Base-by-base conservation (phyloP, 2,113 vertebrate genomes). In the Hucho hucho region DNA sequence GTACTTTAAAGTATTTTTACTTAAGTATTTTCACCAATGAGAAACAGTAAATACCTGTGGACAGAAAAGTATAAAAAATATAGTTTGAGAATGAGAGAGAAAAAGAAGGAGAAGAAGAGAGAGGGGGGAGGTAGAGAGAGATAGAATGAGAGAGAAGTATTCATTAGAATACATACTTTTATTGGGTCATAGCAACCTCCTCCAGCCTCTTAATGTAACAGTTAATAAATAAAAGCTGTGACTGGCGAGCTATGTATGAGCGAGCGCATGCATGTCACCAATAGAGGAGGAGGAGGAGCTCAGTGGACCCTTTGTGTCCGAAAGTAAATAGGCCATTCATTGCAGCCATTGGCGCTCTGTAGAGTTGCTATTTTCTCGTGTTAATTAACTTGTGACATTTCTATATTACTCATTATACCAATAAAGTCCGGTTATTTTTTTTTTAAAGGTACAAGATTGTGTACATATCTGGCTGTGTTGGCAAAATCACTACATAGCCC, bases 261-360 rank as follows among this genome's bases (percentile, higher is more conserved):
- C 78, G 75, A 61, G 73, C 75, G 73, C 43, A 46, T 46, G 9
- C 7, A 76, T 70, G 82, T 87, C 81, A 88, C 69, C 24, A 53
- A 77, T 86, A 32, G 32, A 32, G 32, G 32, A 32, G 32, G 32
- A 32, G 29, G 29, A 32, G 6, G 29, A 6, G 32, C 32, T 32
- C 6, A 0, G 29, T 32, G 29, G 1, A 32, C 29, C 6, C 29
- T 32, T 32, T 32, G 29, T 6, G 29, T 32, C 29, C 29, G 1
- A 6, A 32, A 32, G 29, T 32, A 32, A 32, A 6, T 32, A 32
- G 29, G 29, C 29, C 29, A 6, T 32, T 32, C 29, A 32, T 32
- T 32, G 29, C 29, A 32, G 29, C 29, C 29, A 32, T 32, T 32
- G 29, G 29, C 5, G 29, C 29, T 6, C 29, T 32, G 29, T 6